Base-by-base conservation (phyloP, 2,888 invertebrate species). In the Entomobrya multifasciata region DNA sequence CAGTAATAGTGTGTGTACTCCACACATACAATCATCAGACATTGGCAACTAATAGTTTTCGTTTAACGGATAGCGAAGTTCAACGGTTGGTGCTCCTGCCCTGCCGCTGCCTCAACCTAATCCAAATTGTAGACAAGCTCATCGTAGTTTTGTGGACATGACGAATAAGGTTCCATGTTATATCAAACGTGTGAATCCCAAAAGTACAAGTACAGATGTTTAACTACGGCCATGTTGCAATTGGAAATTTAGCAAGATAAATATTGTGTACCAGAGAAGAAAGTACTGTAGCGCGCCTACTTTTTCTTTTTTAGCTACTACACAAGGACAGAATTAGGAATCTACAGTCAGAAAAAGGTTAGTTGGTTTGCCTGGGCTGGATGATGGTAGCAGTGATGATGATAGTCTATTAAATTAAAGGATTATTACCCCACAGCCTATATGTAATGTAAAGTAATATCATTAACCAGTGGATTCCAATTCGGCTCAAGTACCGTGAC, bases 341-440 rank as follows among this genome's bases (percentile, higher is more conserved):
- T 65, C 52, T 22, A 65, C 49, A 44, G 44, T 41, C 67, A 22
- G 25, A 13, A 67, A 47, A 13, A 67, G 62, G 36, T 72, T 49
- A 65, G 47, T 30, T 36, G 36, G 36, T 36, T 36, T 36, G 8
- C 36, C 8, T 36, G 36, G 36, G 36, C 36, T 36, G 36, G 36
- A 65, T 85, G 78, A 36, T 36, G 86, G 57, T 49, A 65, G 47
- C 15, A 22, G 55, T 85, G 78, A 36, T 36, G 86, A 86, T 86
- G 76, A 80, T 86, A 79, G 80, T 86, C 79, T 86, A 86, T 86
- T 86, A 86, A 86, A 86, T 86, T 86, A 86, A 86, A 86, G 86
- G 86, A 86, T 86, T 86, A 86, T 86, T 86, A 49, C 80, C 67
- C 67, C 55, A 49, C 36, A 80, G 55, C 41, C 74, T 79, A 67